A percentile compares a stretch with the other conserved stretches of the same genome.
Evolutionary conservation across 2,888 invertebrate species (phyloP).

Genomic region (Dioctria rufipes): DNA sequence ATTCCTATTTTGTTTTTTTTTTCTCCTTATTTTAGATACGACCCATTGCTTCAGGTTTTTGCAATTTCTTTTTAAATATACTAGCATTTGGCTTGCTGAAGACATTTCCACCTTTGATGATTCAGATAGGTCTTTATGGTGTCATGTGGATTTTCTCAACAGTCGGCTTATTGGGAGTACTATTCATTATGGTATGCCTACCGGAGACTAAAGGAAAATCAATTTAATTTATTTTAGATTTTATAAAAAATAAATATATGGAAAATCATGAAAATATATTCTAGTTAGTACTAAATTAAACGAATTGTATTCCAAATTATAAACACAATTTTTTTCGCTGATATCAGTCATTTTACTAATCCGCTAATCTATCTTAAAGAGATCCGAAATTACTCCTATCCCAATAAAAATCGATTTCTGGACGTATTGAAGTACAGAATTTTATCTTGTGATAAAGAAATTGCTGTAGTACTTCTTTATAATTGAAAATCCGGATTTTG

Average conservation of each 20-base stretch:
- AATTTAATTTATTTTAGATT: slow-evolving; percentile 60
- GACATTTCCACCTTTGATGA: slow-evolving; percentile 53
- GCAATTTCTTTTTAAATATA: slow-evolving; percentile 55
- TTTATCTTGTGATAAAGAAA: too few species aligned
- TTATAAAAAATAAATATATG: not conserved
- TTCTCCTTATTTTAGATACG: slow-evolving; percentile 56
- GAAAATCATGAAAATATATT: not conserved
- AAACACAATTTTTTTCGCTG: too few species aligned
- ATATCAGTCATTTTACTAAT: too few species aligned
- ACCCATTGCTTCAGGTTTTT: slow-evolving; percentile 54
- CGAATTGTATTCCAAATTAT: too few species aligned
- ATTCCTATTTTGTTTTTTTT: not conserved
- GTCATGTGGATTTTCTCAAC: slow-evolving; percentile 54
- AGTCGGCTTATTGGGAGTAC: slow-evolving; percentile 47
- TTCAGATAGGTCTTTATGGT: slow-evolving; percentile 53
- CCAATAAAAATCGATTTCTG: too few species aligned
- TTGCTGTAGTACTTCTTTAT: too few species aligned
- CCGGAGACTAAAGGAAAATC: slow-evolving; percentile 58
- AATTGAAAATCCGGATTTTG: too few species aligned
- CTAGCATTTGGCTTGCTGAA: slow-evolving; percentile 58
- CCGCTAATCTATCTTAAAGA: too few species aligned
- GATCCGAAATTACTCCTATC: too few species aligned
- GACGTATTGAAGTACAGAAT: too few species aligned
- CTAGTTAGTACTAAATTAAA: too few species aligned
- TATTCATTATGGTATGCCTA: slow-evolving; percentile 50